phyloP scores from a whole-genome alignment of 2,888 invertebrate genomes.

The Polietes domitor region DNA sequence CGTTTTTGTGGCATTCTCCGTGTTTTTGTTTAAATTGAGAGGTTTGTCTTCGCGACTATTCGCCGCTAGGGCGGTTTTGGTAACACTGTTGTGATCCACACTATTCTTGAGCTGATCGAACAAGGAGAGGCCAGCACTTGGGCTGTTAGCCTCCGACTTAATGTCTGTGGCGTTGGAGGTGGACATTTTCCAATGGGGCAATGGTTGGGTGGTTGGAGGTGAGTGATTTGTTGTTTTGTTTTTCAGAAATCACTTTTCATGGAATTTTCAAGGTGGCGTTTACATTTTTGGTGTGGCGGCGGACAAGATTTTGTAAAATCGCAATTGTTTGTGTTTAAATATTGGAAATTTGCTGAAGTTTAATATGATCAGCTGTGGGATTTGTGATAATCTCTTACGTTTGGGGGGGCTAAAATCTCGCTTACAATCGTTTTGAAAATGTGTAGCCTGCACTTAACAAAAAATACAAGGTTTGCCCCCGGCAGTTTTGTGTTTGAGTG shows the following conservation, averaged over 20 bases:
- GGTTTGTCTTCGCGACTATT: conserved; percentile 44
- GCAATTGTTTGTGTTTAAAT: not conserved
- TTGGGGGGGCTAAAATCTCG: too few relatives aligned
- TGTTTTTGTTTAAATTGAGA: not conserved
- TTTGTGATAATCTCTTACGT: not conserved
- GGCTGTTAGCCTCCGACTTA: too few relatives aligned
- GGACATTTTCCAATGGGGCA: conserved; percentile 50
- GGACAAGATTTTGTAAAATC: conserved; percentile 2
- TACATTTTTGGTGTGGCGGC: conserved; percentile 1
- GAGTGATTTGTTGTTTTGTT: not conserved
- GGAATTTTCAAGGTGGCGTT: conserved; percentile 17
- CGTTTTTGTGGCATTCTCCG: conserved; percentile 1
- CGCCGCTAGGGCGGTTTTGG: conserved; percentile 49
- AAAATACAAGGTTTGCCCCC: too few relatives aligned
- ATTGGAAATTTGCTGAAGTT: not conserved
- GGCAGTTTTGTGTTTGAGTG: too few relatives aligned
- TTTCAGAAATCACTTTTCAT: not conserved
- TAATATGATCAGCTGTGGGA: not conserved
- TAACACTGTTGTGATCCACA: conserved; percentile 73
- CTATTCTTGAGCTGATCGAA: conserved; percentile 79
- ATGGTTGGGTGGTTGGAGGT: too few relatives aligned
- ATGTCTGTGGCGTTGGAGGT: conserved; percentile 18
- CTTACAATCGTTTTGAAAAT: too few relatives aligned
- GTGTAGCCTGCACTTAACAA: too few relatives aligned
- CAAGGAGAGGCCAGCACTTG: conserved; percentile 72